Conservation (phyloP, 2,888 invertebrate species). For the Dendrolimus pini region DNA sequence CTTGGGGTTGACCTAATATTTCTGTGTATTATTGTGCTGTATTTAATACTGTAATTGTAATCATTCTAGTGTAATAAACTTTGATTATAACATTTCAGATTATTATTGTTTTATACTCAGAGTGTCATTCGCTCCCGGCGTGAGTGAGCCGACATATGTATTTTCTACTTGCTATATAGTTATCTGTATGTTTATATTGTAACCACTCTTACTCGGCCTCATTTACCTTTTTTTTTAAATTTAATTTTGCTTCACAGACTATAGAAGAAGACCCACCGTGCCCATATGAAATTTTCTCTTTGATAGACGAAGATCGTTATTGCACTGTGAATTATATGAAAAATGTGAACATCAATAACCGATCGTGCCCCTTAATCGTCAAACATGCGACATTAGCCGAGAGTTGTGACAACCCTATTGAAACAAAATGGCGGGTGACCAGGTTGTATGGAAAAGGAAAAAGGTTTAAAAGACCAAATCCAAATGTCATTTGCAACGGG, state of each 20-base stretch:
- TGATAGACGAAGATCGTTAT: constrained; percentile 22
- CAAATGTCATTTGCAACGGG: constrained; percentile 32
- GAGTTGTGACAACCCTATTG: constrained; percentile 43
- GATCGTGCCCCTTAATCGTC: constrained; percentile 24
- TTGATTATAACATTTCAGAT: no score
- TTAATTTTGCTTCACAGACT: constrained; percentile 24
- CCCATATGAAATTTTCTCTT: constrained; percentile 41
- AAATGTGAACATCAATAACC: constrained; percentile 12
- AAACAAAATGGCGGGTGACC: constrained; percentile 34
- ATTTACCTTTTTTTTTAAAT: not conserved
- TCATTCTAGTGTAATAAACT: no score
- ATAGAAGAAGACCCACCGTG: constrained; percentile 45
- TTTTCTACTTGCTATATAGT: no score
- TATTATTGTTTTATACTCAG: no score
- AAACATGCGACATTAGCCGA: constrained; percentile 26
- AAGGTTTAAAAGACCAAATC: constrained; percentile 17
- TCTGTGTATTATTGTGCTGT: no score
- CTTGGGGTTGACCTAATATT: no score
- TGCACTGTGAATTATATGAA: constrained; percentile 30
- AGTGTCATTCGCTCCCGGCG: no score
- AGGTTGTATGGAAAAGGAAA: constrained; percentile 17
- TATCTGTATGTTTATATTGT: no score
- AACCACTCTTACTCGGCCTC: no score
- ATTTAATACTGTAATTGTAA: no score
- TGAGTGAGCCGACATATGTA: no score